phyloP scores from a whole-genome alignment of 2,797 vertebrate genomes.

The Sebastes jordani region DNA sequence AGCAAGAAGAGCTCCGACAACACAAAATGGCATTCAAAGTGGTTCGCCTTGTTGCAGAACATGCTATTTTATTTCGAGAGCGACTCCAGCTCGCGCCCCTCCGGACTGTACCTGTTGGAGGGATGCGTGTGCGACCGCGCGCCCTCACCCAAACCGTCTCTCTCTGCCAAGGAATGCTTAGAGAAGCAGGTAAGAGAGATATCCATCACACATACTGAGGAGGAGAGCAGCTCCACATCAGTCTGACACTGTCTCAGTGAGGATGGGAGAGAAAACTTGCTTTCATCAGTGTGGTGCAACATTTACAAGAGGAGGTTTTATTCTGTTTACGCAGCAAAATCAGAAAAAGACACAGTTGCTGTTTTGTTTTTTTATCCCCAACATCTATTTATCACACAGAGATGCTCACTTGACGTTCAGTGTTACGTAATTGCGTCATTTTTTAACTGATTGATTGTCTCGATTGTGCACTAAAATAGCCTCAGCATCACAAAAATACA shows the following conservation, averaged over 20 bases:
- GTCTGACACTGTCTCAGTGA: background rate
- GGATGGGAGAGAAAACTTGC: conserved; percentile 9
- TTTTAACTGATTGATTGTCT: conserved; percentile 53
- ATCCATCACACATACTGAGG: background rate
- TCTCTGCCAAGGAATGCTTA: conserved; percentile 90
- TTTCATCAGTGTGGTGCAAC: background rate
- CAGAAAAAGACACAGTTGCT: background rate
- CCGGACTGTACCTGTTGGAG: conserved; percentile 96
- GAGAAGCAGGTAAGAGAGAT: conserved; percentile 92
- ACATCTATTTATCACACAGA: conserved; percentile 27
- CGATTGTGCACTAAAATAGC: conserved; percentile 33
- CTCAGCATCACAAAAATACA: background rate
- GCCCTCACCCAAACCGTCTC: conserved; percentile 90
- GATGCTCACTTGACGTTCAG: conserved; percentile 63
- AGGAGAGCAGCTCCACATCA: conserved; percentile 3
- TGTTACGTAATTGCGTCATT: conserved; percentile 70
- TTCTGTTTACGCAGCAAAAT: background rate
- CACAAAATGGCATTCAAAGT: conserved; percentile 97
- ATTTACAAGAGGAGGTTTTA: too few species aligned
- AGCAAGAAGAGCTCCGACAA: conserved; percentile 96
- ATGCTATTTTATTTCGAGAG: conserved; percentile 99
- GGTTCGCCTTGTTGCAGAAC: conserved; percentile 97
- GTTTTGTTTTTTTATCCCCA: conserved; percentile 1
- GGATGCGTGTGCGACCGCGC: conserved; percentile 92
- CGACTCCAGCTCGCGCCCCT: conserved; percentile 94